Evolutionary conservation across 2,888 invertebrate genomes (phyloP).

Genomic region (Leistus spinibarbis): DNA sequence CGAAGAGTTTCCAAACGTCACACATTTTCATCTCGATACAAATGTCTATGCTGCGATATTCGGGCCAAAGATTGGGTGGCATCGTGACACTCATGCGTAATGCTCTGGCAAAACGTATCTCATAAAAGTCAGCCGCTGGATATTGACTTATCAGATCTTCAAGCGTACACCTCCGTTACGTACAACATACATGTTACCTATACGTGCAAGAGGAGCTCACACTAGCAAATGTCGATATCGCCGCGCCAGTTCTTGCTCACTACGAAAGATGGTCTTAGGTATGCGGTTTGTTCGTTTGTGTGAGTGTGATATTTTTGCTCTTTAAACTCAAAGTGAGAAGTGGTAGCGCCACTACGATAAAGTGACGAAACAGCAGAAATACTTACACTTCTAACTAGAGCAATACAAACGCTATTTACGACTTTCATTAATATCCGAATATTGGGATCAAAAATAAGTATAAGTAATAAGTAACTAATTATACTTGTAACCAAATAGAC

Average conservation of each 20-base stretch:
- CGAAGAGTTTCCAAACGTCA: background rate
- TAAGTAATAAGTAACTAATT: too few species aligned
- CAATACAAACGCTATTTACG: background rate
- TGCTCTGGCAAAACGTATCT: slow-evolving; percentile 16
- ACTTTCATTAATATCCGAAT: too few species aligned
- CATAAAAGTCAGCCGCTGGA: slow-evolving; percentile 30
- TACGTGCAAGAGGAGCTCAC: too few species aligned
- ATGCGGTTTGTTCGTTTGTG: background rate
- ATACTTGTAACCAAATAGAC: too few species aligned
- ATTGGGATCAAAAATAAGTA: too few species aligned
- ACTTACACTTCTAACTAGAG: background rate
- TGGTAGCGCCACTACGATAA: background rate
- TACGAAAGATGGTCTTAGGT: background rate
- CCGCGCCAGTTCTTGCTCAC: background rate
- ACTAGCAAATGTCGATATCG: background rate
- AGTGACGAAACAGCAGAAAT: background rate
- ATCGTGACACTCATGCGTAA: slow-evolving; percentile 34
- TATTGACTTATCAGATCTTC: slow-evolving; percentile 37
- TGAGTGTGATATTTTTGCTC: background rate
- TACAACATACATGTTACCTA: too few species aligned
- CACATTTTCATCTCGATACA: slow-evolving; percentile 13
- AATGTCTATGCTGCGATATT: slow-evolving; percentile 17
- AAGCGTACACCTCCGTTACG: slow-evolving; percentile 13
- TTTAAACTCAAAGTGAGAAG: background rate
- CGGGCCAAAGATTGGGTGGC: slow-evolving; percentile 21